Evolutionary conservation across 2,797 vertebrate species (phyloP).

Genomic region (Malurus leucopterus): DNA sequence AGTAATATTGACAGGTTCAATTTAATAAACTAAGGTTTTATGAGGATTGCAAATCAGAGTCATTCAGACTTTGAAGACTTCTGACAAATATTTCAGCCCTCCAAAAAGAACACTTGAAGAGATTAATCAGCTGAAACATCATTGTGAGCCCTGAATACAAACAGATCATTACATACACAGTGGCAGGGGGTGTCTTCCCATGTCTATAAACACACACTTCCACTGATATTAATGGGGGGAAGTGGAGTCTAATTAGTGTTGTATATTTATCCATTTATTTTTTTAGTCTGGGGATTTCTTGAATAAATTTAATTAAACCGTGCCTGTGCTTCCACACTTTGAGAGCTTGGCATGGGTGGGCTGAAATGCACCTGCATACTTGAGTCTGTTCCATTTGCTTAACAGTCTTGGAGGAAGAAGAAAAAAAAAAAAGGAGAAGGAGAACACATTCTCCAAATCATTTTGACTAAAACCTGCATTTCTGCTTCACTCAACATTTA

Average conservation of each 20-base stretch:
- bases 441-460: neutral
- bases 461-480: neutral
- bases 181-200: neutral
- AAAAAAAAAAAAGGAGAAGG: rapidly evolving
- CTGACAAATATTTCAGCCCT: neutral
- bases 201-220: neutral
- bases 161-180: neutral
- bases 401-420: neutral
- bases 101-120: neutral
- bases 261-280: neutral
- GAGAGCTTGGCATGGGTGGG: neutral
- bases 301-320: slow-evolving; percentile 3
- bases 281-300: neutral
- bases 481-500: neutral
- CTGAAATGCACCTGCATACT: neutral
- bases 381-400: neutral
- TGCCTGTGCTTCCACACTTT: neutral
- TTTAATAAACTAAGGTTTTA: neutral
- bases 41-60: neutral
- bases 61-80: neutral
- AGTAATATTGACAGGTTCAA: neutral
- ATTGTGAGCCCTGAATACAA: neutral
- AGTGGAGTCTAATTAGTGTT: neutral
- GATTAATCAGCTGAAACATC: neutral
- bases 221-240: neutral